phyloP scores from a whole-genome alignment of 2,888 invertebrate species.

The Acleris sparsana region DNA sequence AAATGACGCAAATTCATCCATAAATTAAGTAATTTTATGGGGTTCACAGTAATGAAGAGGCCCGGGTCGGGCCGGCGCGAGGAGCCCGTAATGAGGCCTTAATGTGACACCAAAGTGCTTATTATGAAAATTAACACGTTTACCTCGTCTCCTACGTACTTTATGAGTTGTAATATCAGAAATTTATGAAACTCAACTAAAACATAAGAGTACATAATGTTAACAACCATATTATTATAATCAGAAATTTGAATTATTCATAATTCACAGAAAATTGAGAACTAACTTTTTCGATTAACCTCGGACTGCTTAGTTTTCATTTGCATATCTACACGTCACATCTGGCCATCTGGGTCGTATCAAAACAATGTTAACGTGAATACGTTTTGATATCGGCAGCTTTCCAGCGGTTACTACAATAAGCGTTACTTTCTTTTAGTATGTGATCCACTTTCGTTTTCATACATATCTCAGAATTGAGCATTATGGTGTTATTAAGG shows the following conservation, averaged over 20 bases:
- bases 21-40: slow-evolving; percentile 7
- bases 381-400: slow-evolving; percentile 51
- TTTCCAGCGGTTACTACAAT: slow-evolving; percentile 44
- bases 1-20: background rate
- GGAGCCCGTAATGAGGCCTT: slow-evolving; percentile 26
- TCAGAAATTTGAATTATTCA: slow-evolving; percentile 9
- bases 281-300: slow-evolving; percentile 21
- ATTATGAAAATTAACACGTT: slow-evolving; percentile 38
- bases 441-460: slow-evolving; percentile 63
- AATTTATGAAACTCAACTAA: slow-evolving; percentile 28
- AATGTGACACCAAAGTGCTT: slow-evolving; percentile 39
- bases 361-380: slow-evolving; percentile 50
- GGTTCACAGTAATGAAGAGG: slow-evolving; percentile 7
- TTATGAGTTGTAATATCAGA: slow-evolving; percentile 21
- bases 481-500: slow-evolving; percentile 43
- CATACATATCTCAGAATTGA: slow-evolving; percentile 50
- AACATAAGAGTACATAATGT: background rate
- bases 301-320: slow-evolving; percentile 15
- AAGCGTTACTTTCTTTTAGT: slow-evolving; percentile 51
- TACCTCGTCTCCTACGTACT: slow-evolving; percentile 23
- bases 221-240: slow-evolving; percentile 4
- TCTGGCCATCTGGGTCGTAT: slow-evolving; percentile 41
- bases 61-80: background rate
- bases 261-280: slow-evolving; percentile 23
- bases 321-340: slow-evolving; percentile 39